Conservation (phyloP, 2,113 vertebrate species). For the Chlorodrepanis virens region DNA sequence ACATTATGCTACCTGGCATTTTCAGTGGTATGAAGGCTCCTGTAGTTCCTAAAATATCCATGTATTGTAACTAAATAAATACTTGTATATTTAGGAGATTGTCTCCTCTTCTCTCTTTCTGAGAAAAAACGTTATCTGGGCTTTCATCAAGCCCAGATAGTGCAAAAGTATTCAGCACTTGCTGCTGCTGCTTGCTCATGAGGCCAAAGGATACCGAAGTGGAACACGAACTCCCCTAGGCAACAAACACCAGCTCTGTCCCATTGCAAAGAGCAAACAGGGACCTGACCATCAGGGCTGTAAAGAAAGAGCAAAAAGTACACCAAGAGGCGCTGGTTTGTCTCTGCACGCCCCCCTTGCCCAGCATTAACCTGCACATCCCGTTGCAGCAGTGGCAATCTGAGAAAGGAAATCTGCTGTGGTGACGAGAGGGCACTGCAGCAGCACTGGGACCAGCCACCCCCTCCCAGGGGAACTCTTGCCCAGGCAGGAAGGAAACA, state of each 20-base stretch:
- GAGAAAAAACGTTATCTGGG: background rate
- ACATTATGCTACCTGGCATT: background rate
- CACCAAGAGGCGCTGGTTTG: background rate
- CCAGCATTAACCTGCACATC: background rate
- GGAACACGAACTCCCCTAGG: background rate
- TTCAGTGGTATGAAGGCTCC: background rate
- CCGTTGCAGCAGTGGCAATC: background rate
- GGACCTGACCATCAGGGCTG: background rate
- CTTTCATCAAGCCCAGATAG: fast-evolving
- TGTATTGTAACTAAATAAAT: background rate
- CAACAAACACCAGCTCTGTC: background rate
- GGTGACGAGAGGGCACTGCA: background rate
- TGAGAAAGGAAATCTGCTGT: background rate
- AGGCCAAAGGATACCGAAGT: background rate
- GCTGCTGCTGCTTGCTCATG: background rate
- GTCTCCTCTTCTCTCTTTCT: background rate
- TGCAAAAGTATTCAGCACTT: background rate
- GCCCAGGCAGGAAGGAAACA: background rate
- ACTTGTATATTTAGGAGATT: background rate
- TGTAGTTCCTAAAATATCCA: background rate
- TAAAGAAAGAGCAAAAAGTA: background rate
- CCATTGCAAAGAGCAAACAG: background rate
- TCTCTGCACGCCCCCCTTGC: background rate
- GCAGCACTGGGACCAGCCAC: fast-evolving
- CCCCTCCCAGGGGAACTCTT: background rate